Evolutionary conservation across 2,797 vertebrate genomes (phyloP).

Genomic region (Hemibagrus guttatus): DNA sequence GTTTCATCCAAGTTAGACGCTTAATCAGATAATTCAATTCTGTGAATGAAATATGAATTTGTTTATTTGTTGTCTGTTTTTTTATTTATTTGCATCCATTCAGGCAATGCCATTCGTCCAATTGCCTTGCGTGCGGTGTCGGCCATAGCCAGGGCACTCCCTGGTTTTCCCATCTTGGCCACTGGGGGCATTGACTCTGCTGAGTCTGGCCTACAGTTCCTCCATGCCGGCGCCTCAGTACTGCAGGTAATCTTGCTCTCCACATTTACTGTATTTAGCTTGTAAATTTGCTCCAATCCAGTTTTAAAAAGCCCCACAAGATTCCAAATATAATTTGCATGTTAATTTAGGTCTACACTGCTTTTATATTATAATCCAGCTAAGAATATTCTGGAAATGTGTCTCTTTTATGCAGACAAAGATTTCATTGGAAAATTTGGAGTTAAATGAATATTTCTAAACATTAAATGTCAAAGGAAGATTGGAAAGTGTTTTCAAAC

Average conservation of each 20-base stretch:
- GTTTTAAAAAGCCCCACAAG: not conserved
- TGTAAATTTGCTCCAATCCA: not conserved
- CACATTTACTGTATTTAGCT: not conserved
- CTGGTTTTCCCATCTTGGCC: conserved; percentile 87
- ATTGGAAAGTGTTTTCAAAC: conserved; percentile 64
- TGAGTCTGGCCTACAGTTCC: conserved; percentile 89
- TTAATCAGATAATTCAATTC: not conserved
- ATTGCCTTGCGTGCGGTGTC: conserved; percentile 89
- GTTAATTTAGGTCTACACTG: conserved; percentile 32
- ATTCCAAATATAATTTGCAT: conserved; percentile 10
- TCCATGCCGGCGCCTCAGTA: conserved; percentile 88
- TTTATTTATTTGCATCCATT: conserved; percentile 29
- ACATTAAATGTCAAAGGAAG: conserved; percentile 59
- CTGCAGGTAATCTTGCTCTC: conserved; percentile 78
- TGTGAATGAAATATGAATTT: conserved; percentile 19
- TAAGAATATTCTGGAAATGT: conserved; percentile 29
- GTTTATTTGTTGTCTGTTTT: conserved; percentile 6
- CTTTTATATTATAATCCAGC: conserved; percentile 24
- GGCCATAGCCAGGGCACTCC: conserved; percentile 82
- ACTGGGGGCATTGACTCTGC: conserved; percentile 96
- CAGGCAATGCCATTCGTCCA: conserved; percentile 90
- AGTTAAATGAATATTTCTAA: conserved; percentile 56
- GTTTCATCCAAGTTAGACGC: conserved; percentile 12
- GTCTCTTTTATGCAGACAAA: conserved; percentile 39
- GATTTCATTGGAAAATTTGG: conserved; percentile 57